These are phyloP conservation scores for Crotalus horridus DNA, from an alignment of 2,113 vertebrate genomes.

Conservation along the genomic window DNA sequence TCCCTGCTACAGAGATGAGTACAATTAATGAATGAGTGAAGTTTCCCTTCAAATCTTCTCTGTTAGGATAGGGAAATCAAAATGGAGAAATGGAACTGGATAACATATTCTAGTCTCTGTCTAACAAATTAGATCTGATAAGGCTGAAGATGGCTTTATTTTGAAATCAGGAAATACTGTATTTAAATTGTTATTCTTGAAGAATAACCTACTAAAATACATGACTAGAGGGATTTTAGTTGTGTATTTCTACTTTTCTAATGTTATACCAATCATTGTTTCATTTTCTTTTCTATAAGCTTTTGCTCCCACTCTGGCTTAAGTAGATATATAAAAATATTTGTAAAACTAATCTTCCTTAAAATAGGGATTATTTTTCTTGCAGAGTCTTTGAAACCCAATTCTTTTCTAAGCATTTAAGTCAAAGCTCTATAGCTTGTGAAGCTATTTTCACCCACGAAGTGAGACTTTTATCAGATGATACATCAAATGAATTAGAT, in stretches of 20 bases:
- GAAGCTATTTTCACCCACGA: rapidly evolving
- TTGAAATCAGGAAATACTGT: not conserved
- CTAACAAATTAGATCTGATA: not conserved
- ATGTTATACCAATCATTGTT: rapidly evolving
- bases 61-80: not conserved
- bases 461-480: not conserved
- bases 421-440: not conserved
- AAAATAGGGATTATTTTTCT: not conserved
- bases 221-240: not conserved
- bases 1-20: not conserved
- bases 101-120: not conserved
- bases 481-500: not conserved
- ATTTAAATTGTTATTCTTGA: not conserved
- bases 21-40: not conserved
- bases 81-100: not conserved
- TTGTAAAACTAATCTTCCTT: not conserved
- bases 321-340: not conserved
- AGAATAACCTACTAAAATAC: not conserved
- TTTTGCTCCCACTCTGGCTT: slow-evolving; percentile 10
- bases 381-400: not conserved
- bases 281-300: not conserved
- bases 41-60: not conserved
- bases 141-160: not conserved
- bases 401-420: not conserved
- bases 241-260: not conserved